Percentiles rank a stretch among this genome's conserved stretches.
Evolutionary conservation across 1,140 invertebrate species (phyloP).

Genomic region (Dendroctonus ponderosae): DNA sequence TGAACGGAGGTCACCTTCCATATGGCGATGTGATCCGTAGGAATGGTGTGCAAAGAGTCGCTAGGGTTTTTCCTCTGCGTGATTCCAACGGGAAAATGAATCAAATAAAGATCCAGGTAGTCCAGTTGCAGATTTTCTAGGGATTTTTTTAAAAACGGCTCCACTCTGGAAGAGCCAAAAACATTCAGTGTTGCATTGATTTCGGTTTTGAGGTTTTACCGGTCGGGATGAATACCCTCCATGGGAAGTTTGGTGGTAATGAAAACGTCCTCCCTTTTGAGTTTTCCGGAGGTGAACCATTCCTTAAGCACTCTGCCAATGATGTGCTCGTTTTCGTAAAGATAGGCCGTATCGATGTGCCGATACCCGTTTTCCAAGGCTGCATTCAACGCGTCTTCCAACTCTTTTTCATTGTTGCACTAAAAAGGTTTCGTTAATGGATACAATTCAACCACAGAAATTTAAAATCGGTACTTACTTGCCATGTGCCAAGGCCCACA

Average conservation of each 20-base stretch:
- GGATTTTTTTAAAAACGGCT: conserved; percentile 62
- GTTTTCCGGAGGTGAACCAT: conserved; percentile 67
- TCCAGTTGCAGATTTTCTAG: conserved; percentile 67
- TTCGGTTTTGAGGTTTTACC: not conserved
- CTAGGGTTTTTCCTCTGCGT: conserved; percentile 51
- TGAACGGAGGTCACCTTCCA: conserved; percentile 63
- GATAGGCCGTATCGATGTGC: conserved; percentile 68
- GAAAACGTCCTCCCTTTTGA: conserved; percentile 75
- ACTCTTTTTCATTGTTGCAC: conserved; percentile 55
- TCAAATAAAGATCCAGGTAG: conserved; percentile 81
- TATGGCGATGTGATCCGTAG: conserved; percentile 65
- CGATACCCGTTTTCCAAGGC: conserved; percentile 68
- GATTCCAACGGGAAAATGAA: conserved; percentile 75
- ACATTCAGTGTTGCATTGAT: too few relatives aligned
- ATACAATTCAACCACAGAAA: not conserved
- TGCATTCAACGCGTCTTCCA: conserved; percentile 64
- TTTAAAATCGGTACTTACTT: conserved; percentile 20
- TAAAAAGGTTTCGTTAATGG: not conserved
- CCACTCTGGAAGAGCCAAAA: conserved; percentile 40
- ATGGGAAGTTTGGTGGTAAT: conserved; percentile 73
- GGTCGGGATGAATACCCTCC: conserved; percentile 1
- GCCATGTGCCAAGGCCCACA: conserved; percentile 38
- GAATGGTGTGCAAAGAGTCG: conserved; percentile 54
- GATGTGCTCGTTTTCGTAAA: conserved; percentile 76
- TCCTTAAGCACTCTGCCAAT: conserved; percentile 73